Base-by-base conservation (phyloP, 2,797 vertebrate species). In the Cynopterus sphinx region DNA sequence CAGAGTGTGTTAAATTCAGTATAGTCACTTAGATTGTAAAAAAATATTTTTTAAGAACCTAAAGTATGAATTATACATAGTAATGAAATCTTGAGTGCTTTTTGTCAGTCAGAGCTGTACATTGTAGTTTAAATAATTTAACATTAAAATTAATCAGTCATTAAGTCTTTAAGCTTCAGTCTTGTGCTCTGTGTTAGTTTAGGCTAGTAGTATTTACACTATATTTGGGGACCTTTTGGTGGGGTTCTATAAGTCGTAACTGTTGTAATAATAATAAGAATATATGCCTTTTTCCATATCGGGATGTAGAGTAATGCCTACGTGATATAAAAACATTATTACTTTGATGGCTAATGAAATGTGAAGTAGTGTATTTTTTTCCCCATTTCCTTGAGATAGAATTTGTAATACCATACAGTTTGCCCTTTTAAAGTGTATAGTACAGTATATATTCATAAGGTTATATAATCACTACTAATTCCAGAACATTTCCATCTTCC, bases 381-480 rank as follows among this genome's bases (percentile, higher is more conserved):
- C 39, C 41, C 33, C 63, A 33, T 89, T 90, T 75, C 22, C 82
- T 90, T 91, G 84, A 89, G 63, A 19, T 90, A 55, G 36, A 53
- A 53, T 70, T 94, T 84, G 65, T 7, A 78, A 9, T 83, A 71
- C 26, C 4, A 31, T 84, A 88, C 88, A 59, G 41, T 49, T 93
- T 5, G 87, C 13, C 5, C 4, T 87, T 89, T 86, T 49, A 94
- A 92, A 94, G 55, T 63, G 57, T 77, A 36, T 1, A 21, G 7
- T 95, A 84, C 24, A 86, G 15, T 94, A 33, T 94, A 43, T 93
- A 74, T 57, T 73, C 3, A 8, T 87, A 84, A 95, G 57, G 7
- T 89, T 86, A 4, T 93, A 16, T 86, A 91, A 78, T 28, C 57
- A 77, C 7, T 33, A 46, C n/a, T 94, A 91, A 90, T 97, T 95